Conservation (phyloP, 2,113 vertebrate genomes). For the Bujurquina vittata region DNA sequence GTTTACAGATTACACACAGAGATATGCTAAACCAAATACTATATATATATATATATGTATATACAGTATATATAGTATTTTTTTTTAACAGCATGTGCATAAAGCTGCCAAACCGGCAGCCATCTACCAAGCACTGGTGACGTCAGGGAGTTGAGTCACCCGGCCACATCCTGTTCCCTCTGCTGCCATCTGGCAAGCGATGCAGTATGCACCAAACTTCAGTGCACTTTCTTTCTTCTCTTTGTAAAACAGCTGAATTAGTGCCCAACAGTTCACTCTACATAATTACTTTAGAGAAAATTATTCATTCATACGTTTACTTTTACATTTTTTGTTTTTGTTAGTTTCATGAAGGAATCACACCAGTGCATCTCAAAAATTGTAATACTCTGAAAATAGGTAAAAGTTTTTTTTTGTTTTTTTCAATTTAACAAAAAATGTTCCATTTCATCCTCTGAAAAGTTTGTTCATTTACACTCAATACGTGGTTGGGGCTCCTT, state of each 20-base stretch:
- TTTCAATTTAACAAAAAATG: no score
- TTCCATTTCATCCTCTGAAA: neutral
- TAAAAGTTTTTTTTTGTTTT: no score
- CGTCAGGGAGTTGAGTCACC: neutral
- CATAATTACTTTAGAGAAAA: neutral
- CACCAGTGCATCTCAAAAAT: neutral
- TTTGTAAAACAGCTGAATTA: neutral
- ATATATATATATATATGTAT: no score
- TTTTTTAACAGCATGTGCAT: neutral
- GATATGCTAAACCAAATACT: neutral
- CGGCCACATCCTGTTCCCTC: neutral
- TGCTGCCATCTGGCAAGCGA: neutral
- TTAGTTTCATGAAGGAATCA: neutral
- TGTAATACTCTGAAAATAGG: neutral
- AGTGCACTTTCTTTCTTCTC: neutral
- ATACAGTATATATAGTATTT: neutral
- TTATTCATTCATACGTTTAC: neutral
- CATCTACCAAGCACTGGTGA: neutral
- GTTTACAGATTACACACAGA: neutral
- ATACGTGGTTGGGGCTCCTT: neutral
- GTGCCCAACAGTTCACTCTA: neutral
- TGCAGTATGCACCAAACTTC: neutral
- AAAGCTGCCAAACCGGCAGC: neutral
- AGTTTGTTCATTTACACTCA: neutral
- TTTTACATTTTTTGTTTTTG: neutral